Evolutionary conservation across 2,113 vertebrate genomes (phyloP).

Genomic region (Cranoglanis bouderius): DNA sequence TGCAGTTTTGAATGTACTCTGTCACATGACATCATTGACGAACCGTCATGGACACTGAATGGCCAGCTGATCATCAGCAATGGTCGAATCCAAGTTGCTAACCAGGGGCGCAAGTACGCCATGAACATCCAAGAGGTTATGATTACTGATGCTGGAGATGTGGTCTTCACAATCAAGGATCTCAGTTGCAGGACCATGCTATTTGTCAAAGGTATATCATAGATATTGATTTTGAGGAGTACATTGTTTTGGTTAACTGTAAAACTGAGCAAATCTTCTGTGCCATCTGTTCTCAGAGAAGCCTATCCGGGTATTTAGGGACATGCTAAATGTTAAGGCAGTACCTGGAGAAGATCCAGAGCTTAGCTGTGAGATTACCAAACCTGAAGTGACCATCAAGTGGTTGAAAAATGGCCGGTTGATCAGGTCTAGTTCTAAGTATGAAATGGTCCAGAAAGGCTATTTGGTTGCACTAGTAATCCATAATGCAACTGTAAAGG

Average conservation of each 20-base stretch:
- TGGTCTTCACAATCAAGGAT: conserved; percentile 82
- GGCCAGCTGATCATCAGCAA: conserved; percentile 73
- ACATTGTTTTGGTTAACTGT: background rate
- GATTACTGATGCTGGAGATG: conserved; percentile 79
- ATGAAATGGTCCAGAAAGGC: conserved; percentile 77
- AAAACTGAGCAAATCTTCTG: background rate
- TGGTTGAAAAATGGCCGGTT: conserved; percentile 87
- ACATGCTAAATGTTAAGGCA: conserved; percentile 76
- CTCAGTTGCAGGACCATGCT: conserved; percentile 87
- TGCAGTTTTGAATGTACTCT: conserved; percentile 89
- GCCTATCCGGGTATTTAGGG: conserved; percentile 77
- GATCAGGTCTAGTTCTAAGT: conserved; percentile 81
- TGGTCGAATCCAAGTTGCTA: conserved; percentile 68
- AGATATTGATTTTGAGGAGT: background rate
- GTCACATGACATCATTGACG: conserved; percentile 80
- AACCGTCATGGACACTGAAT: conserved; percentile 79
- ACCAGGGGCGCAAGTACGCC: conserved; percentile 76
- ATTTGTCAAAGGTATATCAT: conserved; percentile 80
- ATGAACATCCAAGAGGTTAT: conserved; percentile 72
- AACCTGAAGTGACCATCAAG: conserved; percentile 72
- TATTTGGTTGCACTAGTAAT: conserved; percentile 74
- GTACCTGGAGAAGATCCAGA: conserved; percentile 79
- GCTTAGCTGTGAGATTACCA: conserved; percentile 87
- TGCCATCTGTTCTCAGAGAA: conserved; percentile 75
- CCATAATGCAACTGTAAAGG: conserved; percentile 73